Percentiles rank a stretch among this genome's conserved stretches.
Conservation (phyloP, 2,888 invertebrate genomes). For the Ypsolopha sequella region DNA sequence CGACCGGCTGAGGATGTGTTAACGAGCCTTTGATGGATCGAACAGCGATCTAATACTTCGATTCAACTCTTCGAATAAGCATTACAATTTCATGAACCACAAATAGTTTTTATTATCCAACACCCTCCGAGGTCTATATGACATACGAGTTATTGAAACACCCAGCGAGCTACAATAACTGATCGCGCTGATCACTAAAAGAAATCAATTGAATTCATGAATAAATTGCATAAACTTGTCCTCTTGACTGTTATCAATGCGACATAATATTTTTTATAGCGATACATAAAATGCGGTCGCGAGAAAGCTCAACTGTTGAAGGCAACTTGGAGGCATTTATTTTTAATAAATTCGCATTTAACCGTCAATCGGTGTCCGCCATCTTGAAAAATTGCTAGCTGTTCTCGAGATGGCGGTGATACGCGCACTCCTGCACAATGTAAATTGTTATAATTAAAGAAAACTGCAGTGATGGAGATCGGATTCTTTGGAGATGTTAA, state of each 20-base stretch:
- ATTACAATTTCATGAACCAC: constrained; percentile 35
- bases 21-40: constrained; percentile 65
- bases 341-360: constrained; percentile 55
- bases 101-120: constrained; percentile 15
- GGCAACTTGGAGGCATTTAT: constrained; percentile 31
- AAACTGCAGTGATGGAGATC: constrained; percentile 50
- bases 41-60: constrained; percentile 41
- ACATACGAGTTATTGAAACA: constrained; percentile 6
- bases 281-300: constrained; percentile 32
- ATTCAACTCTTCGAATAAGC: constrained; percentile 17
- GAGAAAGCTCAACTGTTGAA: constrained; percentile 30
- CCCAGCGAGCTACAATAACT: constrained; percentile 23
- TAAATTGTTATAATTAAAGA: constrained; percentile 66
- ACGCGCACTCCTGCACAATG: constrained; percentile 38
- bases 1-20: constrained; percentile 41
- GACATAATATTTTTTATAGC: constrained; percentile 53
- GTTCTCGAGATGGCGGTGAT: constrained; percentile 47
- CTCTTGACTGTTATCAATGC: constrained; percentile 38
- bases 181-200: constrained; percentile 38
- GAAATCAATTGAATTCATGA: constrained; percentile 61
- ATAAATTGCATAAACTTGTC: constrained; percentile 56
- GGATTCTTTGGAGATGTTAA: constrained; percentile 41
- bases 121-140: constrained; percentile 6
- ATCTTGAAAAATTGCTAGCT: constrained; percentile 55
- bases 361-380: constrained; percentile 41